These are phyloP conservation scores for Tragelaphus buxtoni DNA, from an alignment of 2,113 vertebrate species.

Conservation along the genomic window DNA sequence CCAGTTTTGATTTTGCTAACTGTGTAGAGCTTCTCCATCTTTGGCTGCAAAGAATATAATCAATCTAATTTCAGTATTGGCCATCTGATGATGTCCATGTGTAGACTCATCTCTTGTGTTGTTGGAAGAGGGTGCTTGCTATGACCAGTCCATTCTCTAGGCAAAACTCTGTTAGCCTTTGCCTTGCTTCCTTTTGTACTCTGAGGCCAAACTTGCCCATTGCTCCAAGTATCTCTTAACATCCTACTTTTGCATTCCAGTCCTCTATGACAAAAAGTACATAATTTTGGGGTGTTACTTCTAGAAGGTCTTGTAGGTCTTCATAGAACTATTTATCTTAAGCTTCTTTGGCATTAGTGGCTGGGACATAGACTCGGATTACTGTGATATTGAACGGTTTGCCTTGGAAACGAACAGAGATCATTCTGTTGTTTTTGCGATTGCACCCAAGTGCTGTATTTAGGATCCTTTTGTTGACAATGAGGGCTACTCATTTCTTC, in stretches of 20 bases:
- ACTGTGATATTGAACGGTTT: background rate
- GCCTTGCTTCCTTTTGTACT: background rate
- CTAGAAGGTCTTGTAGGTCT: background rate
- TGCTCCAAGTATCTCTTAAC: background rate
- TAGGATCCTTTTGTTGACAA: background rate
- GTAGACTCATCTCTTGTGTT: background rate
- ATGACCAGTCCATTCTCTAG: background rate
- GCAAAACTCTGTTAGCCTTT: background rate
- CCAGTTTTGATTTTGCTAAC: background rate
- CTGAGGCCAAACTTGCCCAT: background rate
- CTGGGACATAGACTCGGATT: background rate
- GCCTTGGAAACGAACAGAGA: background rate
- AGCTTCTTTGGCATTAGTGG: background rate
- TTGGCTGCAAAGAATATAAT: background rate
- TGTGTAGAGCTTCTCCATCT: background rate
- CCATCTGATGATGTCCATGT: background rate
- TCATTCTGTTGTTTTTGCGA: background rate
- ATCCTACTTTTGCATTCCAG: background rate
- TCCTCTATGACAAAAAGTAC: background rate
- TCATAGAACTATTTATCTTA: background rate
- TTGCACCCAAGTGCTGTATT: background rate
- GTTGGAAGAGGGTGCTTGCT: background rate
- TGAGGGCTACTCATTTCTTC: background rate
- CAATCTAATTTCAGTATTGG: background rate
- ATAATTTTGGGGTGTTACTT: background rate